Percentiles rank a stretch among this genome's conserved stretches.
These are phyloP conservation scores for Nomada ferruginata DNA, from an alignment of 2,888 invertebrate species.

Conservation along the genomic window DNA sequence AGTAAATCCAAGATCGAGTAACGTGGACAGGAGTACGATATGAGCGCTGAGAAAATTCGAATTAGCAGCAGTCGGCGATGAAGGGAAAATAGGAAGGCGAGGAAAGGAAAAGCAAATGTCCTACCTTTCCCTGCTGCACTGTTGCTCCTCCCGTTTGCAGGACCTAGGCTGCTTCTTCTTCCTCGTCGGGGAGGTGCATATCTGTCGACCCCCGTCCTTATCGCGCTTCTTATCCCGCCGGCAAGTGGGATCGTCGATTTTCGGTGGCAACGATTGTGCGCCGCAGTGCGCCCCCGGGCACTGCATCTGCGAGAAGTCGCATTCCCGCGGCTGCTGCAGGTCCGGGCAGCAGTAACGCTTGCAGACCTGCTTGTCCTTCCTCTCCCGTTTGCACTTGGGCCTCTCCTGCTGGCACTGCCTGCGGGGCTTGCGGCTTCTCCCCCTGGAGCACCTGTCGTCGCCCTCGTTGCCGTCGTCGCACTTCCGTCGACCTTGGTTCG, in stretches of 20 bases:
- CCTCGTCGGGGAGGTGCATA: background rate
- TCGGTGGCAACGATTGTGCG: accelerated
- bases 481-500: background rate
- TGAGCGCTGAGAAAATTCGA: no score
- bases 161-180: background rate
- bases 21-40: no score
- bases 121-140: background rate
- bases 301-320: background rate
- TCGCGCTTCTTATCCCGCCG: background rate
- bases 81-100: no score
- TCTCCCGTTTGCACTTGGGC: background rate
- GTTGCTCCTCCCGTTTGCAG: background rate
- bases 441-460: background rate
- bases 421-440: background rate
- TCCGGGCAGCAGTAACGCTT: constrained; percentile 53
- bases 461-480: constrained; percentile 13
- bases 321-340: background rate
- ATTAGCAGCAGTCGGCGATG: no score
- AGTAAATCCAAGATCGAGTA: no score
- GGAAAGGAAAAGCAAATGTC: no score
- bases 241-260: constrained; percentile 15
- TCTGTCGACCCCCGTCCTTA: no score
- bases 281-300: constrained; percentile 3
- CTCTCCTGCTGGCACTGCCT: background rate
- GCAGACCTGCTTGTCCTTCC: constrained; percentile 27